Base-by-base conservation (phyloP, 1,140 invertebrate species). In the Proctacanthus coquilletti region DNA sequence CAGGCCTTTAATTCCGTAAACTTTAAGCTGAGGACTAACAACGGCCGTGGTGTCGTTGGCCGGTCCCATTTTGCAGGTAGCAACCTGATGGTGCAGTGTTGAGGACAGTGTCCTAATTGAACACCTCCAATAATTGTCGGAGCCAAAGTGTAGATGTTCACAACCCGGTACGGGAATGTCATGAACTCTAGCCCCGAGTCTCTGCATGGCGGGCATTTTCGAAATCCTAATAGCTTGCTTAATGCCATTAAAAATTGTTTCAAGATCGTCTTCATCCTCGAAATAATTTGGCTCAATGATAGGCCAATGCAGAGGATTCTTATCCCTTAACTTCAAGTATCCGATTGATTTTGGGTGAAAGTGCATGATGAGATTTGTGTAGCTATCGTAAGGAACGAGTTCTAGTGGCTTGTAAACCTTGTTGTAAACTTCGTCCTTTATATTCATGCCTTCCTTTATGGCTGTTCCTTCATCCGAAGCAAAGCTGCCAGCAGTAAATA, bases 61-160 rank as follows among this genome's bases (percentile, higher is more conserved):
- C 0, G 77, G 72, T 0, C 84, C 84, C 84, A 88, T 88, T 56
- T 78, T 82, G 18, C 69, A 74, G 0, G 80, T 81, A 1, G 74
- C 66, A 5, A 73, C 62, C 41, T 77, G 76, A 50, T 86, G 80
- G 47, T 83, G 78, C 43, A 80, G 64, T 27, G 73, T 72, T 0
- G 65, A 51, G 0, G 70, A 71, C 6, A 78, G 45, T 32, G 75
- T 66, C 36, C 64, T 66, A 2, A 80, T 60, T n/a, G 74, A 72
- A 48, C 84, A 87, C 21, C 69, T 63, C 76, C 81, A 84, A 45
- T 85, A 86, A 2, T 65, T 61, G 35, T 80, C 77, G 4, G 62
- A 65, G 3, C 54, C 69, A 43, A 73, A 79, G 3, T 53, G 43
- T 25, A 60, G 60, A 0, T 53, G 46, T 23, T 46, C 50, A 51